A percentile compares a stretch with the other conserved stretches of the same genome.
phyloP scores from a whole-genome alignment of 2,113 vertebrate genomes.

The Cavia aperea region DNA sequence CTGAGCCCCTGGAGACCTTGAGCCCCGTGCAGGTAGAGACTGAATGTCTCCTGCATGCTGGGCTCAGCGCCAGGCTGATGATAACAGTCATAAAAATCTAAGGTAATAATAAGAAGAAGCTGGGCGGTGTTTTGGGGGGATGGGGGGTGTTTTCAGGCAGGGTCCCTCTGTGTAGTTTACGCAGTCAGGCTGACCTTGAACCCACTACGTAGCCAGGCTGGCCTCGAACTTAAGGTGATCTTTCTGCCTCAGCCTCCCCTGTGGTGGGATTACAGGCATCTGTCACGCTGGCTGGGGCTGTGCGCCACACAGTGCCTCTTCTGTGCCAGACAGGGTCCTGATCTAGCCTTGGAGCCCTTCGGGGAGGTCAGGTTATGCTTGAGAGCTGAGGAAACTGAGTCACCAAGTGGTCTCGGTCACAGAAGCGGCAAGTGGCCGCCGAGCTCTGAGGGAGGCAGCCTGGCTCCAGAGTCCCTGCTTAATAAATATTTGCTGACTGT shows the following conservation, averaged over 20 bases:
- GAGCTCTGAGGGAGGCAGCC: background rate
- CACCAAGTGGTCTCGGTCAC: background rate
- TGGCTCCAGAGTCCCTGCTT: conserved; percentile 50
- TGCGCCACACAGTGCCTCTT: no score
- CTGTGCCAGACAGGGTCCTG: background rate
- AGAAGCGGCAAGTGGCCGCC: accelerated
- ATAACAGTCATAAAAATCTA: background rate
- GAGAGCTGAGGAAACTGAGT: conserved; percentile 37
- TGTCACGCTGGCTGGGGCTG: background rate
- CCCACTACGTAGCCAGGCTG: background rate
- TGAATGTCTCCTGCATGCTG: background rate
- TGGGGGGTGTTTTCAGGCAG: background rate
- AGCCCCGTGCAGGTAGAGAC: background rate
- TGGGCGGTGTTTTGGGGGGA: background rate
- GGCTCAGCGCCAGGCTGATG: background rate
- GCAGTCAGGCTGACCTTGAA: background rate
- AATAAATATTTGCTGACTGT: conserved; percentile 61
- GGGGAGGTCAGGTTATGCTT: background rate
- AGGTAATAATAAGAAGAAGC: background rate
- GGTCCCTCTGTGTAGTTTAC: background rate
- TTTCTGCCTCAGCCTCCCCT: background rate
- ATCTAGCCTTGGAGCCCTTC: accelerated
- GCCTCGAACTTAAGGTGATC: background rate
- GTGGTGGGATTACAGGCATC: background rate
- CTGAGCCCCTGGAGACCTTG: background rate